These are phyloP conservation scores for Parotocinclus haroldoi DNA, from an alignment of 2,797 vertebrate genomes.

Conservation along the genomic window DNA sequence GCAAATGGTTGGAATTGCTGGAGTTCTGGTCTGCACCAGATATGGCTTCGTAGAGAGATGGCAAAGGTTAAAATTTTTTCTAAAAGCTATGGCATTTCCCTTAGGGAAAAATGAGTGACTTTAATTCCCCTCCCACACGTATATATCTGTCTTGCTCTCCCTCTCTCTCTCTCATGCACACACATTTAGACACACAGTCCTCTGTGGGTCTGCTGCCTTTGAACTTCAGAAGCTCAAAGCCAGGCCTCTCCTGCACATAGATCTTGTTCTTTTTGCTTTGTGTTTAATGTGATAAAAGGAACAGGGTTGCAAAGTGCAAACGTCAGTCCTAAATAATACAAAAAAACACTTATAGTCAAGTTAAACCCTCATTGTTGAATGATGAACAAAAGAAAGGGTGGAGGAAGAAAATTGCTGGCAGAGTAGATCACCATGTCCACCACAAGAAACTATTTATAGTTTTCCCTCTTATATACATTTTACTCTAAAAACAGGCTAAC, in stretches of 20 bases:
- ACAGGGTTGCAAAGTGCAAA: constrained; percentile 32
- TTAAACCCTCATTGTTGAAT: constrained; percentile 35
- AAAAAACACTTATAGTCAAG: constrained; percentile 21
- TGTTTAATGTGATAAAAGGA: constrained; percentile 45
- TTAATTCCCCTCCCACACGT: constrained; percentile 1
- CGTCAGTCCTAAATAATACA: constrained; percentile 48
- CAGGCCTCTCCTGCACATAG: constrained; percentile 15
- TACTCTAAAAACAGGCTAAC: no score
- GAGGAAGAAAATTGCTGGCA: not conserved
- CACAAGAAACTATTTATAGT: no score
- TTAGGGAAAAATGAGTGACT: constrained; percentile 27
- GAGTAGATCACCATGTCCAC: no score
- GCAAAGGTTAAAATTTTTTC: constrained; percentile 28
- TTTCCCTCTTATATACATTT: no score
- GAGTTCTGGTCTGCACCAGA: constrained; percentile 15
- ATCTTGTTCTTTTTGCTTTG: constrained; percentile 45
- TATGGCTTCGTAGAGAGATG: constrained; percentile 13
- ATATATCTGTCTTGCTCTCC: not conserved
- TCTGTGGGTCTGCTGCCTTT: constrained; percentile 35
- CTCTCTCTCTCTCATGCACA: constrained; percentile 4
- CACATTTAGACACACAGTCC: constrained; percentile 9
- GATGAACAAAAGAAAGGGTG: constrained; percentile 37
- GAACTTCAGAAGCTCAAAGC: constrained; percentile 45
- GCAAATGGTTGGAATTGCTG: not conserved
- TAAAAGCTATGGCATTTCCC: constrained; percentile 16